Percentiles rank a stretch among this genome's conserved stretches.
These are phyloP conservation scores for Globodera ellingtonae DNA, from an alignment of 1,140 invertebrate genomes.

Conservation along the genomic window DNA sequence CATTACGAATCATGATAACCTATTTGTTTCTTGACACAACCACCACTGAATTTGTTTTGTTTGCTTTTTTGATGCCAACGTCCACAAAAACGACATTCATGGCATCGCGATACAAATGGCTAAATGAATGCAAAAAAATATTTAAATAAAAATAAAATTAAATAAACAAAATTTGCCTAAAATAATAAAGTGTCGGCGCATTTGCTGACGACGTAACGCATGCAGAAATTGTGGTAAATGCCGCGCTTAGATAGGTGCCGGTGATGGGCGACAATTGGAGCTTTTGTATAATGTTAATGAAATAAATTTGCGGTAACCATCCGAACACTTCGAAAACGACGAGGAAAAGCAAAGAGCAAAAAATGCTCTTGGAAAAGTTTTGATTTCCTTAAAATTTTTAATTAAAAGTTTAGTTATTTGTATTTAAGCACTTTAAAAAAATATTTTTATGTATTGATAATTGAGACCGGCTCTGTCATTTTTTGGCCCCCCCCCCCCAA, in stretches of 20 bases:
- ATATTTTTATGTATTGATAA: no score
- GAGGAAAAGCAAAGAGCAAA: not conserved
- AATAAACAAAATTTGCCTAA: not conserved
- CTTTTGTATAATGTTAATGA: not conserved
- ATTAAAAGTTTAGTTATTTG: not conserved
- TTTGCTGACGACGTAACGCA: not conserved
- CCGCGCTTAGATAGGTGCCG: not conserved
- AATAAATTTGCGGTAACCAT: not conserved
- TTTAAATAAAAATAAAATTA: no score
- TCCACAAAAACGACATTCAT: no score
- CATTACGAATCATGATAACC: no score
- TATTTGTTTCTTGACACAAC: no score
- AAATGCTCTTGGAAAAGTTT: conserved; percentile 3
- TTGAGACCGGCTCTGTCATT: no score
- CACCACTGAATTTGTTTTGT: no score
- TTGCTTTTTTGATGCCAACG: no score
- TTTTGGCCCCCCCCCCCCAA: no score
- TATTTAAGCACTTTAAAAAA: no score
- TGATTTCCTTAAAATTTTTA: not conserved
- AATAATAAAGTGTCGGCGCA: not conserved
- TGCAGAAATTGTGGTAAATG: not conserved
- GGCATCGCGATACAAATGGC: no score
- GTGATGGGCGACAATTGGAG: not conserved
- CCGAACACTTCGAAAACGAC: not conserved
- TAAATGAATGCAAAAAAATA: no score